Conservation (phyloP, 2,113 vertebrate genomes). For the Macaca nemestrina region DNA sequence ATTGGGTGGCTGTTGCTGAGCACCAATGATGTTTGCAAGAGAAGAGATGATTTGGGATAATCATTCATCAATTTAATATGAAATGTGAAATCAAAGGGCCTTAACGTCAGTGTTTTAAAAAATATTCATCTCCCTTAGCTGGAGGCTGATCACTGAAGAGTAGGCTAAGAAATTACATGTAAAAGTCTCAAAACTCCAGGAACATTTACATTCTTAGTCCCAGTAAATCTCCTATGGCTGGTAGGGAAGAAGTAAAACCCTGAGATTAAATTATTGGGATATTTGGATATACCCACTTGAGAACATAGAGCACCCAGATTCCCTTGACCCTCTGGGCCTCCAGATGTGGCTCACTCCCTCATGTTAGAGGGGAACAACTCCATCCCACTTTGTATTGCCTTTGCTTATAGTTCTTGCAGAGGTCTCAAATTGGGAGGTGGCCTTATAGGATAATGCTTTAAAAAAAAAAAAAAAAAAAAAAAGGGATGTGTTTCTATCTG, state of each 20-base stretch:
- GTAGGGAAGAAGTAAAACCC: neutral
- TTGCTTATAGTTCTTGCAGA: neutral
- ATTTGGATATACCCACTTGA: neutral
- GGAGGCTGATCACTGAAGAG: neutral
- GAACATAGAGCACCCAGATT: neutral
- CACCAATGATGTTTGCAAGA: neutral
- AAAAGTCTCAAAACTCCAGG: neutral
- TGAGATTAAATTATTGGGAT: neutral
- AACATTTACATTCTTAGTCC: neutral
- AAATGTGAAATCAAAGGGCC: neutral
- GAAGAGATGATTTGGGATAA: neutral
- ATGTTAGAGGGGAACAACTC: neutral
- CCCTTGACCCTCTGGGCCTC: neutral
- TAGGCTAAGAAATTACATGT: neutral
- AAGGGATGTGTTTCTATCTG: neutral
- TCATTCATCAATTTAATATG: neutral
- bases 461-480: no score
- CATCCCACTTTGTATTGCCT: neutral
- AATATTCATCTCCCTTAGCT: neutral
- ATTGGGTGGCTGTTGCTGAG: neutral
- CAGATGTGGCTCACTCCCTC: neutral
- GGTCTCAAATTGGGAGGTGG: neutral
- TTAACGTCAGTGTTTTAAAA: neutral
- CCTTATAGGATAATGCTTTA: neutral
- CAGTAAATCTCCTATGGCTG: neutral